Evolutionary conservation across 2,888 invertebrate genomes (phyloP).

Genomic region (Eutolmus rufibarbis): DNA sequence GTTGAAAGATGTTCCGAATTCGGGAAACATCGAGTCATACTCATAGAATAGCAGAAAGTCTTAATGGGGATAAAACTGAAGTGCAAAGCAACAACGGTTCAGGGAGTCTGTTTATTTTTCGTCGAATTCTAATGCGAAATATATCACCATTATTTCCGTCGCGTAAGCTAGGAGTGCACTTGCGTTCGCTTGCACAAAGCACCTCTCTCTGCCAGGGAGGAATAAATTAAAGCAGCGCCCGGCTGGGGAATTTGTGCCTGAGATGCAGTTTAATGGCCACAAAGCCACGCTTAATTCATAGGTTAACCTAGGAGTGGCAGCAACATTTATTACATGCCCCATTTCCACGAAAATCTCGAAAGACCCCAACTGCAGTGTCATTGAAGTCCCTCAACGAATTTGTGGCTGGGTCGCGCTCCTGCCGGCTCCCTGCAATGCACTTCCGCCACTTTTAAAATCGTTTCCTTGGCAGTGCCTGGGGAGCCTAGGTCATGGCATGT

Average conservation of each 20-base stretch:
- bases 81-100: neutral
- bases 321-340: constrained; percentile 31
- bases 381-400: constrained; percentile 29
- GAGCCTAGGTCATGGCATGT: neutral
- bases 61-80: neutral
- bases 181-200: neutral
- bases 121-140: neutral
- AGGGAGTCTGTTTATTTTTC: neutral
- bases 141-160: neutral
- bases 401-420: neutral
- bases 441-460: constrained; percentile 4
- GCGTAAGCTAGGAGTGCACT: neutral
- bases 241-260: neutral
- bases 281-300: constrained; percentile 20
- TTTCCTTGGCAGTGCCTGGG: neutral
- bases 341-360: constrained; percentile 19
- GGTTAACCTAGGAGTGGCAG: constrained; percentile 9
- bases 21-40: neutral
- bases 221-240: constrained; percentile 10
- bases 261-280: constrained; percentile 25
- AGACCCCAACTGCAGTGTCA: constrained; percentile 17
- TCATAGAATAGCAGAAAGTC: neutral
- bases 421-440: neutral
- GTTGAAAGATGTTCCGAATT: neutral
- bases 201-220: neutral